These are phyloP conservation scores for Astreopora myriophthalma DNA, from an alignment of 64 coral and sea anemone species.

Conservation along the genomic window DNA sequence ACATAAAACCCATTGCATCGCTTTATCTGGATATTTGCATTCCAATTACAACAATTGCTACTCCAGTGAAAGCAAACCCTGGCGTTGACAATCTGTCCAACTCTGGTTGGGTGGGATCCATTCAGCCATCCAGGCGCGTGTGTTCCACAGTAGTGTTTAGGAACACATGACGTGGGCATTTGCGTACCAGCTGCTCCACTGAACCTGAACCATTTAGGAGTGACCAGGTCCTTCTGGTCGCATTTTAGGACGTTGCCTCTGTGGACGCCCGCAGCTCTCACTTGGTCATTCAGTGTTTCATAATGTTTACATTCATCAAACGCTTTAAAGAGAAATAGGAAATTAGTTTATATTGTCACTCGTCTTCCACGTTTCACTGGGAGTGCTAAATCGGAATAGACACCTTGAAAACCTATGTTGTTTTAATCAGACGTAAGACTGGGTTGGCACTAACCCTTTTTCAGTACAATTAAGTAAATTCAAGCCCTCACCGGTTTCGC, in stretches of 20 bases:
- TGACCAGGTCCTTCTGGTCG: constrained; percentile 20
- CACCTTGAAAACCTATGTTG: too few relatives aligned
- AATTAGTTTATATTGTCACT: too few relatives aligned
- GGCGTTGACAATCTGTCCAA: constrained; percentile 14
- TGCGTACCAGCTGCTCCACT: constrained; percentile 20
- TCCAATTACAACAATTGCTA: constrained; percentile 41
- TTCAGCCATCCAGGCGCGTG: constrained; percentile 37
- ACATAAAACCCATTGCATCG: constrained; percentile 57
- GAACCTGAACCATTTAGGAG: constrained; percentile 57
- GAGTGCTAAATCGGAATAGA: too few relatives aligned
- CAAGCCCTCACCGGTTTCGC: too few relatives aligned
- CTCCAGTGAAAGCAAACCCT: constrained; percentile 68
- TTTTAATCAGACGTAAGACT: too few relatives aligned
- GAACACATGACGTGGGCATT: constrained; percentile 48
- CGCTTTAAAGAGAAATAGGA: not conserved
- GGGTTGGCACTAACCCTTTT: too few relatives aligned
- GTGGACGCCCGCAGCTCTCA: constrained; percentile 8
- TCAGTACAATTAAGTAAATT: too few relatives aligned
- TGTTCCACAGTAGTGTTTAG: constrained; percentile 27
- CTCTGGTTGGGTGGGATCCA: not conserved
- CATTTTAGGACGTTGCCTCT: constrained; percentile 25
- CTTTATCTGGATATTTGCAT: constrained; percentile 41
- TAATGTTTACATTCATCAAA: constrained; percentile 44
- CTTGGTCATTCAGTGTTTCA: not conserved
- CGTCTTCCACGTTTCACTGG: too few relatives aligned